phyloP scores from a whole-genome alignment of 2,888 invertebrate genomes.

The Dendrolimus houi region DNA sequence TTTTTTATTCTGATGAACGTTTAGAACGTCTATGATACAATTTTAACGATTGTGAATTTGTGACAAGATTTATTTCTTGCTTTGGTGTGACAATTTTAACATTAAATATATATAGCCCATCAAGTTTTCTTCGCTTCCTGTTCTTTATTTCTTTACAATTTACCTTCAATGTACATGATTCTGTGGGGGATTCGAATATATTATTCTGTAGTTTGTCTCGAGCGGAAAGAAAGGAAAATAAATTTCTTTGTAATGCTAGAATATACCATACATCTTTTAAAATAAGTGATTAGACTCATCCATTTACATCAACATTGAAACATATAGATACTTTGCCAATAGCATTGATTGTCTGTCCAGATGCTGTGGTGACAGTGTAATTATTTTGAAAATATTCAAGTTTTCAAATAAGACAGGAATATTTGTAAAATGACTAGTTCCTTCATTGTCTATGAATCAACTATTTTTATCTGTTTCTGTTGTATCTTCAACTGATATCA shows the following conservation, averaged over 20 bases:
- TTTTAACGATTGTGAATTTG: constrained; percentile 1
- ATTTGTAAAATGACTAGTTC: background rate
- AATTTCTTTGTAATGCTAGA: background rate
- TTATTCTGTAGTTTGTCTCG: background rate
- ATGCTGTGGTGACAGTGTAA: background rate
- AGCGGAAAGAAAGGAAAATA: background rate
- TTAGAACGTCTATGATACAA: too few species aligned
- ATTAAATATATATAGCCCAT: background rate
- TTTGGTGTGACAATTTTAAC: background rate
- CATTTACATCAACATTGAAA: background rate
- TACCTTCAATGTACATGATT: background rate
- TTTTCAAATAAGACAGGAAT: background rate
- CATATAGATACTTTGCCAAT: background rate
- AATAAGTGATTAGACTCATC: too few species aligned
- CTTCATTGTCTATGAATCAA: background rate
- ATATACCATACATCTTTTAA: background rate
- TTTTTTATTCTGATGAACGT: constrained; percentile 8
- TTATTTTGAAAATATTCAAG: background rate
- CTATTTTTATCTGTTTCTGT: too few species aligned
- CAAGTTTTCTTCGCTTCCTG: background rate
- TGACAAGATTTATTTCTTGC: background rate
- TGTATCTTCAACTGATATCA: too few species aligned
- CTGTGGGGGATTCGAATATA: background rate
- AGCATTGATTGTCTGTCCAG: background rate
- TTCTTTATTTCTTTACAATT: background rate